Conservation (phyloP, 2,888 invertebrate species). For the Eledone cirrhosa region DNA sequence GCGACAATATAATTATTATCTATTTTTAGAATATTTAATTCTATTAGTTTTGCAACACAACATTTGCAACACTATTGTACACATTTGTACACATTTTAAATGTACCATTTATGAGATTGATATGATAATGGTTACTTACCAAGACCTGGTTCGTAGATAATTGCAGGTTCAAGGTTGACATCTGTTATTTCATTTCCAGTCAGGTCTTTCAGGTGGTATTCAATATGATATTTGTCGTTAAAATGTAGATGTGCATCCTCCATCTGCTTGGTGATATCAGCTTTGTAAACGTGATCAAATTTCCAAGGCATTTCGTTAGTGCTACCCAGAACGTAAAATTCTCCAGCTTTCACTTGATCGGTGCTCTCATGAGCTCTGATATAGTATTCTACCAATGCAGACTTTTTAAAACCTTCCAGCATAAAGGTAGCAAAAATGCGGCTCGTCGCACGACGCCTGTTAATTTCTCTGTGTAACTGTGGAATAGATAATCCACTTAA, state of each 20-base stretch:
- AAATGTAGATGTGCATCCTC: constrained; percentile 26
- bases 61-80: too few relatives aligned
- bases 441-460: constrained; percentile 17
- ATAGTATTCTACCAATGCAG: constrained; percentile 30
- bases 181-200: constrained; percentile 19
- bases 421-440: constrained; percentile 32
- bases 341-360: constrained; percentile 28
- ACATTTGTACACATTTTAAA: too few relatives aligned
- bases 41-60: too few relatives aligned
- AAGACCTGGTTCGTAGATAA: constrained; percentile 36
- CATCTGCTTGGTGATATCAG: constrained; percentile 31
- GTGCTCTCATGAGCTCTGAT: constrained; percentile 4
- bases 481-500: constrained; percentile 34
- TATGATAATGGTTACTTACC: constrained; percentile 31
- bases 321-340: constrained; percentile 34
- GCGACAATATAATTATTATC: too few relatives aligned
- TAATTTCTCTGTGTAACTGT: constrained; percentile 32
- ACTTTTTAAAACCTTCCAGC: constrained; percentile 32
- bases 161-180: constrained; percentile 32
- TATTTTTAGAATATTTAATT: too few relatives aligned
- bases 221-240: constrained; percentile 29
- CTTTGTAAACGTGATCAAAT: constrained; percentile 32
- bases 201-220: constrained; percentile 31
- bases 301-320: constrained; percentile 35
- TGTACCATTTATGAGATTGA: too few relatives aligned